phyloP scores from a whole-genome alignment of 1,140 invertebrate genomes.

The Ephestia elutella region DNA sequence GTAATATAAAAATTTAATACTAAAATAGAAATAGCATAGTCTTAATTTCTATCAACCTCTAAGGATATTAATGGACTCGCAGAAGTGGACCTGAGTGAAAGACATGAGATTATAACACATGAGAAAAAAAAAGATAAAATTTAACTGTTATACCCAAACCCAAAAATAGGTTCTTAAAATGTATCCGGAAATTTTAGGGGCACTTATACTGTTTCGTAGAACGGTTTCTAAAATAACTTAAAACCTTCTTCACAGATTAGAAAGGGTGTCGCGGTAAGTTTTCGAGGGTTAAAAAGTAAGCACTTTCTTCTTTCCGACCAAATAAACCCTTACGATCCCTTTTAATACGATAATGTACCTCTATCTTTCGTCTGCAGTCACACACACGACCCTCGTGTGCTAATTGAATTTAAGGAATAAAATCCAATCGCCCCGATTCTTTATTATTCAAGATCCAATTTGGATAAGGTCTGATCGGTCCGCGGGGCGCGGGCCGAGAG shows the following conservation, averaged over 20 bases:
- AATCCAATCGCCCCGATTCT: conserved; percentile 76
- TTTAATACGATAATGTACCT: conserved; percentile 70
- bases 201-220: too few relatives aligned
- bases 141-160: too few relatives aligned
- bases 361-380: conserved; percentile 71
- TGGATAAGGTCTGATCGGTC: conserved; percentile 64
- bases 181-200: too few relatives aligned
- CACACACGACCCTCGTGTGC: conserved; percentile 66
- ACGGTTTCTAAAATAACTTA: too few relatives aligned
- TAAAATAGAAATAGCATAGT: too few relatives aligned
- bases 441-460: conserved; percentile 77
- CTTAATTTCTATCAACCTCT: too few relatives aligned
- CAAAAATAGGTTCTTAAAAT: too few relatives aligned
- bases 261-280: neutral
- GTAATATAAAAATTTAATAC: too few relatives aligned
- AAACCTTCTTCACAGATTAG: neutral
- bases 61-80: too few relatives aligned
- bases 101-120: too few relatives aligned
- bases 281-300: conserved; percentile 13
- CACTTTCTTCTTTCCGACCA: conserved; percentile 25
- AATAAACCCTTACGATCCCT: conserved; percentile 54
- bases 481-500: conserved; percentile 45
- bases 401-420: conserved; percentile 77
- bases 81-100: too few relatives aligned
- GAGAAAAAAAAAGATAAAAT: too few relatives aligned